Conservation (phyloP, 2,797 vertebrate genomes). For the Pithecia hirsuta region DNA sequence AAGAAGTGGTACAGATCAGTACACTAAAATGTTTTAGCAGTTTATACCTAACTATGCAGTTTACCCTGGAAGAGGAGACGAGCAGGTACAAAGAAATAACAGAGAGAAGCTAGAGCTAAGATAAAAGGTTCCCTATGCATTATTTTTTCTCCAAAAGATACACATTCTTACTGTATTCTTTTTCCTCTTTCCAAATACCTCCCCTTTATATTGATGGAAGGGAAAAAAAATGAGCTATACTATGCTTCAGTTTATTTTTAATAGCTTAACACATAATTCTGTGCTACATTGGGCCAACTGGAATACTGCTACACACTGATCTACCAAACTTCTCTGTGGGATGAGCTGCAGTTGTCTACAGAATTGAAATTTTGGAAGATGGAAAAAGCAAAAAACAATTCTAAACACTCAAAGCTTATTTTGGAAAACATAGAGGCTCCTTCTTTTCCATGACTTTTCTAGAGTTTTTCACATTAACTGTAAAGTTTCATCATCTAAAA, state of each 20-base stretch:
- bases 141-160: background rate
- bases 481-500: background rate
- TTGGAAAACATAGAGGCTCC: background rate
- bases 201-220: conserved; percentile 21
- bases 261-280: background rate
- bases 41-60: background rate
- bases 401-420: background rate
- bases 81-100: background rate
- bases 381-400: background rate
- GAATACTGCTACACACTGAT: conserved; percentile 5
- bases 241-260: background rate
- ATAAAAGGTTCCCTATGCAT: background rate
- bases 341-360: conserved; percentile 11
- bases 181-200: conserved; percentile 2
- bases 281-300: background rate
- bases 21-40: background rate
- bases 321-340: background rate
- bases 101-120: background rate
- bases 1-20: background rate
- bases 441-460: conserved; percentile 13
- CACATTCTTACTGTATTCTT: background rate
- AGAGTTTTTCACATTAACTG: background rate
- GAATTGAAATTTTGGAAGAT: conserved; percentile 13
- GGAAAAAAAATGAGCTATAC: background rate
- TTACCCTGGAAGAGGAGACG: background rate